Percentiles rank a stretch among this genome's conserved stretches.
Conservation (phyloP, 2,888 invertebrate genomes). For the Tachina fera region DNA sequence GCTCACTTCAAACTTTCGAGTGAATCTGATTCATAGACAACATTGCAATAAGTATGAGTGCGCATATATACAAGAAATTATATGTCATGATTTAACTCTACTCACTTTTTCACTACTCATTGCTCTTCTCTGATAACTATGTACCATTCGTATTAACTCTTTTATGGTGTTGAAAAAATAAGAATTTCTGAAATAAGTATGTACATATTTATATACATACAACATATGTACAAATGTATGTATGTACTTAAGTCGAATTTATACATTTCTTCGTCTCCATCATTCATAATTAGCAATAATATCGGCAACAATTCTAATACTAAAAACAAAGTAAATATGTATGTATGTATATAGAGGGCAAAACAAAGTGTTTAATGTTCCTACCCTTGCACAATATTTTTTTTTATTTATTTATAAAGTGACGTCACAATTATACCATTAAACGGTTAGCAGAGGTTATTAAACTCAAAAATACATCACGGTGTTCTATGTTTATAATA, state of each 20-base stretch:
- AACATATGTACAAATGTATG: no score
- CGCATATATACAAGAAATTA: no score
- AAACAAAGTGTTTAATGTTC: slow-evolving; percentile 40
- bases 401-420: slow-evolving; percentile 37
- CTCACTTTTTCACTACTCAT: no score
- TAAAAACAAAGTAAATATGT: neutral
- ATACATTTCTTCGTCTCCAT: slow-evolving; percentile 4
- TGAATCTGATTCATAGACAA: no score
- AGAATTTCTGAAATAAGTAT: neutral
- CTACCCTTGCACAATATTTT: slow-evolving; percentile 62
- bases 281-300: neutral
- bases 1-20: no score
- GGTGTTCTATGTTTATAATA: neutral
- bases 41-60: no score
- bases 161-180: neutral
- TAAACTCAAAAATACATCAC: slow-evolving; percentile 40
- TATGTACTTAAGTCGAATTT: neutral
- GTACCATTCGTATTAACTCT: neutral
- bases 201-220: neutral
- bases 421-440: slow-evolving; percentile 60
- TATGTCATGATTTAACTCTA: no score
- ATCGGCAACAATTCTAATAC: neutral
- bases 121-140: no score
- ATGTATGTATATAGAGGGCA: no score
- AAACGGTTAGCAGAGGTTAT: slow-evolving; percentile 62